A percentile compares a stretch with the other conserved stretches of the same genome.
Evolutionary conservation across 2,113 vertebrate genomes (phyloP).

Genomic region (Erythrolamprus reginae): DNA sequence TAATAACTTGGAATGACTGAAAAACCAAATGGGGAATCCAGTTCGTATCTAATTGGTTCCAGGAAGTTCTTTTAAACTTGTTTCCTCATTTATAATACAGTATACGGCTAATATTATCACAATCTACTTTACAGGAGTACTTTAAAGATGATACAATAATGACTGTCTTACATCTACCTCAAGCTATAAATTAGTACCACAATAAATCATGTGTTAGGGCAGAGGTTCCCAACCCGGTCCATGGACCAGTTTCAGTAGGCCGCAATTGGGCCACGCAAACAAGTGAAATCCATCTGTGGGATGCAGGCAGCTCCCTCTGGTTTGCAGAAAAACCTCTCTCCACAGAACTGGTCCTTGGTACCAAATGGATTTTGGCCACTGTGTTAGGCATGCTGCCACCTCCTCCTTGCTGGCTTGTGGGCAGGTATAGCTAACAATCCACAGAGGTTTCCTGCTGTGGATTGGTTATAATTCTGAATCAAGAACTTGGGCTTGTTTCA

Average conservation of each 20-base stretch:
- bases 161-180: not conserved
- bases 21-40: not conserved
- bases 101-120: not conserved
- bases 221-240: not conserved
- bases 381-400: not conserved
- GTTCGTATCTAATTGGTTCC: not conserved
- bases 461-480: not conserved
- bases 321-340: too few relatives aligned
- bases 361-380: too few relatives aligned
- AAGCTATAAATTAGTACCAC: not conserved
- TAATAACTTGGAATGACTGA: not conserved
- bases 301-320: too few relatives aligned
- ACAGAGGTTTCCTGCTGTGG: not conserved
- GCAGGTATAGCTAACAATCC: not conserved
- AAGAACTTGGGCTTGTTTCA: not conserved
- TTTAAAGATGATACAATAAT: not conserved
- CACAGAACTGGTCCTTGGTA: too few relatives aligned
- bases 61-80: not conserved
- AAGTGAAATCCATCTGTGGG: too few relatives aligned
- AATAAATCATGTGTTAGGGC: not conserved
- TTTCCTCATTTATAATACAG: not conserved
- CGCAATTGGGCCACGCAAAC: too few relatives aligned
- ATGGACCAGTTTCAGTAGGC: too few relatives aligned
- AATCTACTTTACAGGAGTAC: not conserved
- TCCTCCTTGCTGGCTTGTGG: not conserved